Conservation (phyloP, 2,888 invertebrate genomes). For the Philereme vetulata region DNA sequence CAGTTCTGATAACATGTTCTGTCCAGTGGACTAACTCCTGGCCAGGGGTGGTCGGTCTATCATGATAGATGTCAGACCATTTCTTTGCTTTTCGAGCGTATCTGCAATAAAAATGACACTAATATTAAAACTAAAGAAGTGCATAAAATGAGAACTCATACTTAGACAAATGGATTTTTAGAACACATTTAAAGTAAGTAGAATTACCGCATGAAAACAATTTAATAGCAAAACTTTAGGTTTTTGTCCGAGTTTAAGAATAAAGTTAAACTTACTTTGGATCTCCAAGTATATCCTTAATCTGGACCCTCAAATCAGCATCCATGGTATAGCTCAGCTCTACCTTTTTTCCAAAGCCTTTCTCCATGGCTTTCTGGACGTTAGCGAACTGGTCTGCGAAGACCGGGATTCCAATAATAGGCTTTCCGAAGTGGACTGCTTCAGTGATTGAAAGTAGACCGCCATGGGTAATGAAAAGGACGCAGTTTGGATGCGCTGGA, state of each 20-base stretch:
- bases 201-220: no score
- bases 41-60: slow-evolving; percentile 41
- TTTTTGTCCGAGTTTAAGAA: no score
- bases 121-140: not conserved
- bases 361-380: slow-evolving; percentile 37
- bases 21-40: slow-evolving; percentile 46
- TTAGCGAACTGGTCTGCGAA: slow-evolving; percentile 49
- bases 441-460: slow-evolving; percentile 49
- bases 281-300: slow-evolving; percentile 41
- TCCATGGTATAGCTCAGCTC: slow-evolving; percentile 41
- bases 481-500: slow-evolving; percentile 52
- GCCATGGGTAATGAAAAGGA: slow-evolving; percentile 50
- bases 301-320: slow-evolving; percentile 35
- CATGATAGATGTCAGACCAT: slow-evolving; percentile 47
- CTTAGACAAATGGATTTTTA: no score
- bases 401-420: slow-evolving; percentile 48
- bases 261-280: slow-evolving; percentile 36
- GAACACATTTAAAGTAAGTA: no score
- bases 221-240: no score
- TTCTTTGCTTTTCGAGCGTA: slow-evolving; percentile 42
- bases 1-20: slow-evolving; percentile 41
- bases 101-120: slow-evolving; percentile 21
- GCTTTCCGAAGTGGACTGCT: slow-evolving; percentile 47
- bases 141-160: not conserved
- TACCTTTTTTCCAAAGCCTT: slow-evolving; percentile 42